These are phyloP conservation scores for Fissipunctia ypsillon DNA, from an alignment of 2,888 invertebrate genomes.

Conservation along the genomic window DNA sequence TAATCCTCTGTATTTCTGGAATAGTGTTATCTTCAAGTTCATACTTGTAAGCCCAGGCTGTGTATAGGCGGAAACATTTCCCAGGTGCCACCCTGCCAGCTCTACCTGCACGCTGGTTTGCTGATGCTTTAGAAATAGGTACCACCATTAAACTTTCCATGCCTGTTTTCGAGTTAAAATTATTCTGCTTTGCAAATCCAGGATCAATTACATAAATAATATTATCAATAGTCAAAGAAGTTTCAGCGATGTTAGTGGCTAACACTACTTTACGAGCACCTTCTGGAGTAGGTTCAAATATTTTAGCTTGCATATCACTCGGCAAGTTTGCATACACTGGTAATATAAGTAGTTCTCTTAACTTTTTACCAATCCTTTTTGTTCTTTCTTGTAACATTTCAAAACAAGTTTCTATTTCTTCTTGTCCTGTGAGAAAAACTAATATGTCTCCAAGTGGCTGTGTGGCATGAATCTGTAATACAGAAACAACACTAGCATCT, in stretches of 20 bases:
- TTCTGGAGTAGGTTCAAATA: conserved; percentile 99
- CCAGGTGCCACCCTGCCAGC: conserved; percentile 99
- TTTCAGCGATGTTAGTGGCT: conserved; percentile 99
- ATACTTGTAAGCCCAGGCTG: conserved; percentile 99
- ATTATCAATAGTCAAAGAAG: conserved; percentile 99
- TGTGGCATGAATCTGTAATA: conserved; percentile 99
- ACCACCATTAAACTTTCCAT: conserved; percentile 99
- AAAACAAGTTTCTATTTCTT: conserved; percentile 97
- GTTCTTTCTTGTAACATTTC: conserved; percentile 97
- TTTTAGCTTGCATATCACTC: conserved; percentile 99
- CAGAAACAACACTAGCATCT: conserved; percentile 99
- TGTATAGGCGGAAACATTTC: conserved; percentile 99
- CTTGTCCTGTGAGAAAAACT: conserved; percentile 98
- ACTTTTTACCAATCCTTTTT: conserved; percentile 97
- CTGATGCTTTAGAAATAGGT: conserved; percentile 99
- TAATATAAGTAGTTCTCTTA: conserved; percentile 97
- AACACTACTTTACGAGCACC: conserved; percentile 99
- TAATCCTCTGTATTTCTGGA: conserved; percentile 99
- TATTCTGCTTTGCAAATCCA: conserved; percentile 99
- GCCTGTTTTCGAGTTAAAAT: conserved; percentile 99
- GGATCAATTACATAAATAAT: conserved; percentile 99
- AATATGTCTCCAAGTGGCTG: conserved; percentile 98
- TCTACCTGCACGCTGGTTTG: conserved; percentile 98
- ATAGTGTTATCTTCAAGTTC: conserved; percentile 99
- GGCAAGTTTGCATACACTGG: conserved; percentile 99